Conservation (phyloP, 2,113 vertebrate genomes). For the Hypocryptadius cinnamomeus region DNA sequence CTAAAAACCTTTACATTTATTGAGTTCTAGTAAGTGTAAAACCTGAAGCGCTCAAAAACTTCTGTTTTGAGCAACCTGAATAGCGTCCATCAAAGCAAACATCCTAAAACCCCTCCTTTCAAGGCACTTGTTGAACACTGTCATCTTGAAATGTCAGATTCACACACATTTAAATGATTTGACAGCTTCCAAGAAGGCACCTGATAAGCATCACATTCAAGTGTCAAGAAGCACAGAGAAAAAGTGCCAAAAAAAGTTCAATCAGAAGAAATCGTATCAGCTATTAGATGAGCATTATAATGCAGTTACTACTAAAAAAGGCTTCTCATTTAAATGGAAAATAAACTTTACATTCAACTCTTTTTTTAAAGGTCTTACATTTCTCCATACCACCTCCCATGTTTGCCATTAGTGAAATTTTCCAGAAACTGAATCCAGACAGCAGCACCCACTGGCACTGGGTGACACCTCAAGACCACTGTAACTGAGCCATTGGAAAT, state of each 20-base stretch:
- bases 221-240: conserved; percentile 53
- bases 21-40: not conserved
- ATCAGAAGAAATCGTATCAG: not conserved
- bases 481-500: not conserved
- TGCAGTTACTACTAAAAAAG: not conserved
- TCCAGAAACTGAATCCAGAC: not conserved
- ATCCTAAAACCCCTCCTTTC: not conserved
- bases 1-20: not conserved
- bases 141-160: conserved; percentile 35
- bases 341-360: not conserved
- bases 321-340: not conserved
- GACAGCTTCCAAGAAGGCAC: conserved; percentile 47
- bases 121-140: not conserved
- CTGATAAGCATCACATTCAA: conserved; percentile 11
- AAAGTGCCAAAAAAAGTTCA: conserved; percentile 29
- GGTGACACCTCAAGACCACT: not conserved
- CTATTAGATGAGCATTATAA: conserved; percentile 28
- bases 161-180: conserved; percentile 44
- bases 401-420: not conserved
- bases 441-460: not conserved
- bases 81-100: conserved; percentile 42
- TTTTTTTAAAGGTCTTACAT: not conserved
- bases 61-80: conserved; percentile 44
- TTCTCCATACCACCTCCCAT: not conserved
- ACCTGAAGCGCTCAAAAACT: conserved; percentile 4